Percentiles rank a stretch among this genome's conserved stretches.
These are phyloP conservation scores for Gambelia wislizenii DNA, from an alignment of 2,797 vertebrate species.

Conservation along the genomic window DNA sequence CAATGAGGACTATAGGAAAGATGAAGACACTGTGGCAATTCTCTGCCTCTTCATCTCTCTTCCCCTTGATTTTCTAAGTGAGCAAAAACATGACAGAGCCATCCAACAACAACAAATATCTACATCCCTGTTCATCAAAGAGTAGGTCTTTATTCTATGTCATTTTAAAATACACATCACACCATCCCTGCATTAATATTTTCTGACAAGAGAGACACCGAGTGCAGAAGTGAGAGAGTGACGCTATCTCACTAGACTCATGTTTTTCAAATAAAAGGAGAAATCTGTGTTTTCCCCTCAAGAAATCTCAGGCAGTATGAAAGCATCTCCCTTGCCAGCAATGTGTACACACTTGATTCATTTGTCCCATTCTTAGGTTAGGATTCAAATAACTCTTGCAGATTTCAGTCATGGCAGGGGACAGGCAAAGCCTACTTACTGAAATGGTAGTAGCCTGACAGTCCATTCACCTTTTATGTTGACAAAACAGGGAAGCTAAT, in stretches of 20 bases:
- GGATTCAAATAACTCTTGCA: not conserved
- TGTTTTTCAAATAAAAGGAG: not conserved
- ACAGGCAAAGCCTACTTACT: not conserved
- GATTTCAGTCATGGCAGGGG: not conserved
- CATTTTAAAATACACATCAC: not conserved
- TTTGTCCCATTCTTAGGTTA: not conserved
- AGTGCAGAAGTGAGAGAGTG: accelerated
- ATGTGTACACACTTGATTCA: not conserved
- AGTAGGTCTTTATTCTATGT: constrained; percentile 3
- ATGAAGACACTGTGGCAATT: not conserved
- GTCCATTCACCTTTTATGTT: no score
- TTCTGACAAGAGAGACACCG: not conserved
- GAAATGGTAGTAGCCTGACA: no score
- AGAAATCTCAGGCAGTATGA: not conserved
- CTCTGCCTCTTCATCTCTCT: not conserved
- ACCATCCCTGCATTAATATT: not conserved
- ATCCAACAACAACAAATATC: accelerated
- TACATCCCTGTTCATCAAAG: constrained; percentile 13
- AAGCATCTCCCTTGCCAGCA: not conserved
- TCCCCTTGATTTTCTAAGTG: not conserved
- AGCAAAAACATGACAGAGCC: not conserved
- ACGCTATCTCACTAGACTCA: not conserved
- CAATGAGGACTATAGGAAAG: not conserved
- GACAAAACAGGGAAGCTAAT: no score
- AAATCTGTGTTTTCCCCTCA: not conserved